Conservation (phyloP, 2,888 invertebrate genomes). For the Chelonus formosanus region DNA sequence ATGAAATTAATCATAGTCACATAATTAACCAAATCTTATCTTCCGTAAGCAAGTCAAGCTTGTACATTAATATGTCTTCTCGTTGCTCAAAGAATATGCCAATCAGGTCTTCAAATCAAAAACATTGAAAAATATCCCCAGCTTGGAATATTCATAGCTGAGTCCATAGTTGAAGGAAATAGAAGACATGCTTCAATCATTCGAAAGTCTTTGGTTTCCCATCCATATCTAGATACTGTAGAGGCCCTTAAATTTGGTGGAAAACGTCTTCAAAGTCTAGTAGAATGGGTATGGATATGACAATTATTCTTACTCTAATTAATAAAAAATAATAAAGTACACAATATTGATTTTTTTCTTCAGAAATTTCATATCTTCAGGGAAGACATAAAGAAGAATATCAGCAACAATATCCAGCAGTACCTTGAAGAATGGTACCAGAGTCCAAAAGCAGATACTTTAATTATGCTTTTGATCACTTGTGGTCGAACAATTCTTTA, state of each 20-base stretch:
- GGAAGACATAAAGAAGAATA: constrained; percentile 61
- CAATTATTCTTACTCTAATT: no score
- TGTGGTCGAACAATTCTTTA: constrained; percentile 68
- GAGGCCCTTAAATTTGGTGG: constrained; percentile 63
- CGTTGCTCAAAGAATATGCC: constrained; percentile 63
- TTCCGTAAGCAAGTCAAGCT: constrained; percentile 68
- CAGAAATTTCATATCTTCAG: constrained; percentile 67
- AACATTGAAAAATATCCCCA: constrained; percentile 49
- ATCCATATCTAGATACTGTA: constrained; percentile 58
- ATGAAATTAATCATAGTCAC: no score
- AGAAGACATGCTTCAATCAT: constrained; percentile 65
- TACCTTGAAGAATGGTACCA: constrained; percentile 65
- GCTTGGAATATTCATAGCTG: constrained; percentile 67
- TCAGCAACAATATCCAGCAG: constrained; percentile 63
- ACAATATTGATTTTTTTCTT: background rate
- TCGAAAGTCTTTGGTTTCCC: constrained; percentile 50
- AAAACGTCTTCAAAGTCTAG: constrained; percentile 49
- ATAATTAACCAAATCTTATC: background rate
- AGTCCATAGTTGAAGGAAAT: constrained; percentile 71
- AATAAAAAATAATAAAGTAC: no score
- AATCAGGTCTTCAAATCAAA: constrained; percentile 44
- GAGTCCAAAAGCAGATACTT: constrained; percentile 57
- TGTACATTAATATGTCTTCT: constrained; percentile 72
- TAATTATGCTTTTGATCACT: constrained; percentile 67
- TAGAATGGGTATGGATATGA: constrained; percentile 56